These are phyloP conservation scores for Drosophila monieri DNA, from an alignment of 2,888 invertebrate genomes.

Conservation along the genomic window DNA sequence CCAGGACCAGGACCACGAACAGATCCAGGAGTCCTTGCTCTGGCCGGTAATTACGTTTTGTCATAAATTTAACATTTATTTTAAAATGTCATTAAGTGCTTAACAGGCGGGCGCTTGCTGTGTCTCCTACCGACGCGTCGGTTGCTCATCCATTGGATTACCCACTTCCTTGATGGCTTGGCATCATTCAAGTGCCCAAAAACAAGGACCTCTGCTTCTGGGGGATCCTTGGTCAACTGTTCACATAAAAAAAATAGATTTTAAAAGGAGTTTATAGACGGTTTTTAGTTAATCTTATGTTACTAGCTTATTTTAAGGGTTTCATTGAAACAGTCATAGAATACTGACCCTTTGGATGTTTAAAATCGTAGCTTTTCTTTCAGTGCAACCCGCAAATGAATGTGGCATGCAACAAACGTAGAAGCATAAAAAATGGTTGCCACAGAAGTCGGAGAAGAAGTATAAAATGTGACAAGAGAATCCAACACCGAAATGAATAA, in stretches of 20 bases:
- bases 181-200: conserved; percentile 38
- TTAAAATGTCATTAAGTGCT: conserved; percentile 74
- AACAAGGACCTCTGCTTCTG: conserved; percentile 1
- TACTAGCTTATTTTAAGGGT: no score
- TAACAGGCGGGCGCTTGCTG: conserved; percentile 19
- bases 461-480: conserved; percentile 71
- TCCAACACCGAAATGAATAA: conserved; percentile 77
- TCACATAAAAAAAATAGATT: neutral
- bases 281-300: no score
- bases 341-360: no score
- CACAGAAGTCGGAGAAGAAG: conserved; percentile 27
- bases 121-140: neutral
- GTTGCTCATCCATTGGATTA: conserved; percentile 18
- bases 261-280: neutral
- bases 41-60: conserved; percentile 70
- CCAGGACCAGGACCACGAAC: conserved; percentile 1
- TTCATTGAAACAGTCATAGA: no score
- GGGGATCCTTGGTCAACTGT: neutral
- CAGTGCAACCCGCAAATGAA: conserved; percentile 44
- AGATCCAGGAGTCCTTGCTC: conserved; percentile 18
- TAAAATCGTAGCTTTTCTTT: neutral
- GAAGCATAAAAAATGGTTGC: conserved; percentile 30
- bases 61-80: conserved; percentile 76
- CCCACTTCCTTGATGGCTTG: conserved; percentile 28
- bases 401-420: conserved; percentile 33